Conservation (phyloP, 1,140 invertebrate species). For the Sminthurides bifidus region DNA sequence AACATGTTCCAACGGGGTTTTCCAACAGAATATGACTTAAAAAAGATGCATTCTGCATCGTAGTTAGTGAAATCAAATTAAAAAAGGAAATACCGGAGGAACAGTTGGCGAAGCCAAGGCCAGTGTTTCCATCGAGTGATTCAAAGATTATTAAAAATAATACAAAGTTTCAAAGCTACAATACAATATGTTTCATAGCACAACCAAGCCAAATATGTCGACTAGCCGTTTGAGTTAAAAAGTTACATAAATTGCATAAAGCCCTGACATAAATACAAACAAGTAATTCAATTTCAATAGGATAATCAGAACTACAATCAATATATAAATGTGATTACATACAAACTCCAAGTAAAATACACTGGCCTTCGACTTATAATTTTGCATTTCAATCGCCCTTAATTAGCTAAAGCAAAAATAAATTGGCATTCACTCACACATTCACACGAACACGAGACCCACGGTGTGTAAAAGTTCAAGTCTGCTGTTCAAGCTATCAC, state of each 20-base stretch:
- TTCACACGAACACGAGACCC: constrained; percentile 19
- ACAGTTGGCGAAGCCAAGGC: constrained; percentile 24
- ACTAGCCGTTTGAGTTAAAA: too few relatives aligned
- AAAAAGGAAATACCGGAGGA: constrained; percentile 11
- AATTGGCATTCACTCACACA: constrained; percentile 22
- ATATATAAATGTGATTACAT: too few relatives aligned
- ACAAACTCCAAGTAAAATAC: constrained; percentile 24
- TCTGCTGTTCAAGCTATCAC: too few relatives aligned
- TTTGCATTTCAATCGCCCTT: constrained; percentile 33
- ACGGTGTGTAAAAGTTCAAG: too few relatives aligned
- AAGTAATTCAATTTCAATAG: too few relatives aligned
- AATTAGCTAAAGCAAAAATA: constrained; percentile 21
- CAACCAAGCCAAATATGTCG: background rate
- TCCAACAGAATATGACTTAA: too few relatives aligned
- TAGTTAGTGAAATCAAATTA: background rate
- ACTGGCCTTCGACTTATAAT: constrained; percentile 27
- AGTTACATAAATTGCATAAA: too few relatives aligned
- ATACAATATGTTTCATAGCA: background rate
- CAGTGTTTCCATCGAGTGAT: constrained; percentile 29
- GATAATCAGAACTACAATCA: too few relatives aligned
- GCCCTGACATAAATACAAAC: too few relatives aligned
- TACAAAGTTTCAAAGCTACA: too few relatives aligned
- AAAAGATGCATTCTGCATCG: background rate
- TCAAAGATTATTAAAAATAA: too few relatives aligned
- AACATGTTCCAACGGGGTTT: constrained; percentile 10